Evolutionary conservation across 2,888 invertebrate species (phyloP).

Genomic region (Spisula solida): DNA sequence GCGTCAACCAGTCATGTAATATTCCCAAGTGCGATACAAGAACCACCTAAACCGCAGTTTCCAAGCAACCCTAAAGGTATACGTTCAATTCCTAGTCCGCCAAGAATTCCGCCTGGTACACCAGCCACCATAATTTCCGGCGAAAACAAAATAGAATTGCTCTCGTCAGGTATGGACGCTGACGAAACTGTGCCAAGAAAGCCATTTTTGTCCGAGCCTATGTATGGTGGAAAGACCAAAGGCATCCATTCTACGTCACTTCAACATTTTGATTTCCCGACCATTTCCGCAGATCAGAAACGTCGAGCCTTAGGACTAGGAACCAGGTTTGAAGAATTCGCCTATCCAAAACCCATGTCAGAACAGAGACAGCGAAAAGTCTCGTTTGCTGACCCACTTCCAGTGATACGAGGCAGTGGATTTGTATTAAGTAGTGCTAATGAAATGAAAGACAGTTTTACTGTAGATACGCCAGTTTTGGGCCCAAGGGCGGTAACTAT

Average conservation of each 20-base stretch:
- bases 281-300: slow-evolving; percentile 71
- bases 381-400: slow-evolving; percentile 71
- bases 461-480: slow-evolving; percentile 29
- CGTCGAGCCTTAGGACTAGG: slow-evolving; percentile 67
- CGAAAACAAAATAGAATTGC: slow-evolving; percentile 27
- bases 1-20: slow-evolving; percentile 61
- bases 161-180: slow-evolving; percentile 28
- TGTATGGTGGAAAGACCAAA: slow-evolving; percentile 57
- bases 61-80: neutral
- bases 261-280: slow-evolving; percentile 71
- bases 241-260: slow-evolving; percentile 45
- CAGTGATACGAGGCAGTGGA: slow-evolving; percentile 70
- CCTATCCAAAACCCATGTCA: slow-evolving; percentile 55
- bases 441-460: slow-evolving; percentile 40
- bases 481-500: slow-evolving; percentile 68
- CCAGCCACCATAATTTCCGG: slow-evolving; percentile 57
- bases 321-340: slow-evolving; percentile 62
- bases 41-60: slow-evolving; percentile 28
- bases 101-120: slow-evolving; percentile 68
- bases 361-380: slow-evolving; percentile 66
- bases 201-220: slow-evolving; percentile 63
- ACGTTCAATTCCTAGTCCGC: slow-evolving; percentile 58
- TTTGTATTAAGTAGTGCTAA: slow-evolving; percentile 54
- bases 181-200: slow-evolving; percentile 67
- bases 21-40: slow-evolving; percentile 47